These are phyloP conservation scores for Triplophysa siluroides DNA, from an alignment of 2,113 vertebrate species.

Conservation along the genomic window DNA sequence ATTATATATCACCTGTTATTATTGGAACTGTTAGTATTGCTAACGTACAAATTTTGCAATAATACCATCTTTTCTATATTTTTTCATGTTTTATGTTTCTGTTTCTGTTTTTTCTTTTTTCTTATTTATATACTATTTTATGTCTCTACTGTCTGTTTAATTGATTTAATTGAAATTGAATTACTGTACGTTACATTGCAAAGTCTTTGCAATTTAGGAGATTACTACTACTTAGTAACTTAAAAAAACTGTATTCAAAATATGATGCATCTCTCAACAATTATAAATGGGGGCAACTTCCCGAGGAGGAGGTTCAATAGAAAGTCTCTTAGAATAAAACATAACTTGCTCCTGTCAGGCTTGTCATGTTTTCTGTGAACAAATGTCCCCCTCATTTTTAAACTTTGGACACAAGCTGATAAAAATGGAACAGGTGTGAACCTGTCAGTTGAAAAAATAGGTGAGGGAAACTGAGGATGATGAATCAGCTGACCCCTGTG, in stretches of 20 bases:
- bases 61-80: too few relatives aligned
- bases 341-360: background rate
- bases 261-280: background rate
- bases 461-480: background rate
- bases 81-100: too few relatives aligned
- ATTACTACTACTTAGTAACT: too few relatives aligned
- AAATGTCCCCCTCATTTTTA: background rate
- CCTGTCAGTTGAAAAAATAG: background rate
- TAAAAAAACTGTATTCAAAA: background rate
- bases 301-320: background rate
- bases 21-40: too few relatives aligned
- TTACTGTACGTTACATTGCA: too few relatives aligned
- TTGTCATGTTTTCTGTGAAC: background rate
- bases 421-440: background rate
- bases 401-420: background rate
- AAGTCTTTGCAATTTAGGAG: too few relatives aligned
- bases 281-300: background rate
- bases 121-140: too few relatives aligned
- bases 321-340: background rate
- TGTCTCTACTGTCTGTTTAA: too few relatives aligned
- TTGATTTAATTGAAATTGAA: too few relatives aligned
- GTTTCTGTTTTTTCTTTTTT: too few relatives aligned
- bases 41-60: too few relatives aligned
- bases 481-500: background rate
- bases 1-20: too few relatives aligned